phyloP scores from a whole-genome alignment of 2,113 vertebrate genomes.

The Edolisoma coerulescens region DNA sequence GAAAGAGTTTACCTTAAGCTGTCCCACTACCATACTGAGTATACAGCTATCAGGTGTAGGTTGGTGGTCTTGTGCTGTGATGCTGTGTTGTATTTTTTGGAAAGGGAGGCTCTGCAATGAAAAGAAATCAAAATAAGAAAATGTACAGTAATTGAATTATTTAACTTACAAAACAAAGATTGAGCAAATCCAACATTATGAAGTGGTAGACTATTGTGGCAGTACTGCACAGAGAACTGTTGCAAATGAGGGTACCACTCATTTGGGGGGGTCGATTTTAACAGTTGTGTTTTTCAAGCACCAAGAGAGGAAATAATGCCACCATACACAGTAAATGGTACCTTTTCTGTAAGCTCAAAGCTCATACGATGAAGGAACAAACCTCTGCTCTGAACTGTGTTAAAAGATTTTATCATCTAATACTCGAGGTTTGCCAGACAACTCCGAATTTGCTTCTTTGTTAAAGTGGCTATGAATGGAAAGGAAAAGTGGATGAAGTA shows the following conservation, averaged over 20 bases:
- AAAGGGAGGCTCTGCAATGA: conserved; percentile 90
- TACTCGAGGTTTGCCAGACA: neutral
- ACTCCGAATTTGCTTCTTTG: neutral
- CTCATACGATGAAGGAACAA: neutral
- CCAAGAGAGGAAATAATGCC: neutral
- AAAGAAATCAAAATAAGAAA: neutral
- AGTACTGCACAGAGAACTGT: neutral
- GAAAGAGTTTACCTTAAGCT: conserved; percentile 87
- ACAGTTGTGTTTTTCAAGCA: neutral
- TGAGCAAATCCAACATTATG: neutral
- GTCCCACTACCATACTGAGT: conserved; percentile 98
- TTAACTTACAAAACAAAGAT: neutral
- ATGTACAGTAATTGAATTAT: neutral
- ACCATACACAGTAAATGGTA: neutral
- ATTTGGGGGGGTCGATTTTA: neutral
- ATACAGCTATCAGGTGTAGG: conserved; percentile 97
- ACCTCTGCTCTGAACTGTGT: neutral
- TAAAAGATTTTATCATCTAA: neutral
- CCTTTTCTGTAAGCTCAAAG: neutral
- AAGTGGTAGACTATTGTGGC: neutral
- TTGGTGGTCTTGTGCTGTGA: conserved; percentile 98
- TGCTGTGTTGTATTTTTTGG: conserved; percentile 96
- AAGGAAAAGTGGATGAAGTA: neutral
- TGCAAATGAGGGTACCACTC: neutral
- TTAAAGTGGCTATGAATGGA: neutral